Evolutionary conservation across 2,888 invertebrate species (phyloP).

Genomic region (Eucera pruinosa): DNA sequence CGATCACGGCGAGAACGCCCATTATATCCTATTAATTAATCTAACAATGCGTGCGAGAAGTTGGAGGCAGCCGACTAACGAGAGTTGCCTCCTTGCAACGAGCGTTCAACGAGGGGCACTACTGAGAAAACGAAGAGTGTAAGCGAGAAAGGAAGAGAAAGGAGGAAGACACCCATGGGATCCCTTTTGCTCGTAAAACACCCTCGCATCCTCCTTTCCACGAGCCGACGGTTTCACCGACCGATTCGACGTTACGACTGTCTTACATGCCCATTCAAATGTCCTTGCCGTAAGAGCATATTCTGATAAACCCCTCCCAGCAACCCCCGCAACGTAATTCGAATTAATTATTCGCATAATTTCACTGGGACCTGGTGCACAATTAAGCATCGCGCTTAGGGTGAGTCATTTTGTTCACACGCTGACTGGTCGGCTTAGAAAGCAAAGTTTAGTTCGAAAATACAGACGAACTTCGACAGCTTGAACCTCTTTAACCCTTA

Average conservation of each 20-base stretch:
- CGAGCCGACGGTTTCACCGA: constrained; percentile 39
- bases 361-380: constrained; percentile 20
- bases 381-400: constrained; percentile 12
- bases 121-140: constrained; percentile 11
- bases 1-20: constrained; percentile 66
- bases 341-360: constrained; percentile 80
- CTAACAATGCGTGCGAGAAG: constrained; percentile 72
- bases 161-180: constrained; percentile 38
- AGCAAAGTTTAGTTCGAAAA: neutral
- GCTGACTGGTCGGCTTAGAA: neutral
- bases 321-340: constrained; percentile 64
- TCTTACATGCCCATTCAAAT: constrained; percentile 74
- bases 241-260: constrained; percentile 67
- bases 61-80: constrained; percentile 68
- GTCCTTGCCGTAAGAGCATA: constrained; percentile 73
- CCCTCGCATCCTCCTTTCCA: constrained; percentile 56
- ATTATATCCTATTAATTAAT: constrained; percentile 74
- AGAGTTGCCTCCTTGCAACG: constrained; percentile 58
- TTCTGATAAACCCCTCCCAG: constrained; percentile 67
- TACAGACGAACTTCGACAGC: no score
- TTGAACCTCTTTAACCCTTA: no score
- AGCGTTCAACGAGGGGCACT: constrained; percentile 20
- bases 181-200: constrained; percentile 74
- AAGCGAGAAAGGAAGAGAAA: constrained; percentile 18
- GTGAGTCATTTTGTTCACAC: constrained; percentile 19